phyloP scores from a whole-genome alignment of 2,888 invertebrate species.

The Sericinus montela region DNA sequence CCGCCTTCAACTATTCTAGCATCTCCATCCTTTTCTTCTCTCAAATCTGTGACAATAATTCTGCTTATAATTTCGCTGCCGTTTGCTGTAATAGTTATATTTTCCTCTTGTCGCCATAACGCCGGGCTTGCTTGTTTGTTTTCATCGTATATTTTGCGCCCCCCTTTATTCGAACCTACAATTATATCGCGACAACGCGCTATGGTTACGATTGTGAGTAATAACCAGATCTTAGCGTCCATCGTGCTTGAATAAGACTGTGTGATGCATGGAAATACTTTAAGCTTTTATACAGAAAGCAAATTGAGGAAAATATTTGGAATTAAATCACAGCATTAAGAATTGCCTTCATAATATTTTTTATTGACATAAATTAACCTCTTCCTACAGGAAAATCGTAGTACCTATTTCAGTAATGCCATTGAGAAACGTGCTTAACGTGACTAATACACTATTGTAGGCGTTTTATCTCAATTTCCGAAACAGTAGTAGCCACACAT shows the following conservation, averaged over 20 bases:
- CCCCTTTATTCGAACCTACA: constrained; percentile 39
- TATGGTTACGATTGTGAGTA: constrained; percentile 34
- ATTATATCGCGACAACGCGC: constrained; percentile 44
- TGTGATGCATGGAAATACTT: constrained; percentile 28
- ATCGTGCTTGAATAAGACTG: constrained; percentile 44
- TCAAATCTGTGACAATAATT: constrained; percentile 49
- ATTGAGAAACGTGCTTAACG: constrained; percentile 25
- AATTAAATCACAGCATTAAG: constrained; percentile 40
- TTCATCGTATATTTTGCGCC: constrained; percentile 50
- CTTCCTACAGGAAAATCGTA: constrained; percentile 65
- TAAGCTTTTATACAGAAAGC: constrained; percentile 48
- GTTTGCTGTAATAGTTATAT: constrained; percentile 45
- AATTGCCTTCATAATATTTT: constrained; percentile 44
- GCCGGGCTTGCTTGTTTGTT: constrained; percentile 53
- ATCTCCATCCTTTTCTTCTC: constrained; percentile 61
- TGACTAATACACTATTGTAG: constrained; percentile 8
- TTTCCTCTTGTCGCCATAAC: constrained; percentile 51
- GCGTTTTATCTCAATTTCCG: no score
- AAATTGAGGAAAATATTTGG: constrained; percentile 56
- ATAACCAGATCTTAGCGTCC: constrained; percentile 33
- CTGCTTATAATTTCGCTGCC: constrained; percentile 49
- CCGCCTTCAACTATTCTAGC: constrained; percentile 57
- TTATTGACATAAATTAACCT: constrained; percentile 45
- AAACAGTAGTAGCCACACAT: no score
- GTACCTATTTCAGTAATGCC: constrained; percentile 35